phyloP scores from a whole-genome alignment of 2,113 vertebrate species.

The Heterotilapia buettikoferi region DNA sequence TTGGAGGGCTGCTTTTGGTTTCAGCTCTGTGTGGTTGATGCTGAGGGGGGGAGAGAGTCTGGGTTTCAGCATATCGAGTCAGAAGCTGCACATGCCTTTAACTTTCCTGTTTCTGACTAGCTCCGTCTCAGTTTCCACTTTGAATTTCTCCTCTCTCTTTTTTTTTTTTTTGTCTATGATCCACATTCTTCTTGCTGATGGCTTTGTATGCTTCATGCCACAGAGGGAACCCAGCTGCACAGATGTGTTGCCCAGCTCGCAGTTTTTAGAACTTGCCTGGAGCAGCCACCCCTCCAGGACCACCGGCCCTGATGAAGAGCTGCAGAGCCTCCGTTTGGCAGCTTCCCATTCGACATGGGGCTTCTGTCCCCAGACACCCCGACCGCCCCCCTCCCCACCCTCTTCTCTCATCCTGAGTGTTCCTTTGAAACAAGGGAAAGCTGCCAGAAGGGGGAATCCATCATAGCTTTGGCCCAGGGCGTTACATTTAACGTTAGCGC shows the following conservation, averaged over 20 bases:
- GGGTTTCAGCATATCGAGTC: slow-evolving; percentile 6
- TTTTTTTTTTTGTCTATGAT: neutral
- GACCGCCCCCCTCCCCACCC: neutral
- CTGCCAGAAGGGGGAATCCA: slow-evolving; percentile 59
- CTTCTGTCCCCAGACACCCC: slow-evolving; percentile 37
- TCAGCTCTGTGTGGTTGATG: neutral
- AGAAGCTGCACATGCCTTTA: neutral
- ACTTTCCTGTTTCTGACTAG: neutral
- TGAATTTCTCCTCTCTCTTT: neutral
- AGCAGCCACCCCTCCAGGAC: slow-evolving; percentile 50
- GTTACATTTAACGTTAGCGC: slow-evolving; percentile 50
- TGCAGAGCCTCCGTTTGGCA: slow-evolving; percentile 48
- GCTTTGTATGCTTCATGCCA: slow-evolving; percentile 9
- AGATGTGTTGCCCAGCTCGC: slow-evolving; percentile 55
- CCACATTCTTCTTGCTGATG: slow-evolving; percentile 15
- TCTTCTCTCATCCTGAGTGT: slow-evolving; percentile 39
- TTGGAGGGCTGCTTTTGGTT: slow-evolving; percentile 10
- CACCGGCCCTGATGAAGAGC: slow-evolving; percentile 61
- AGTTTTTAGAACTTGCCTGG: slow-evolving; percentile 44
- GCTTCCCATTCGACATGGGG: slow-evolving; percentile 42
- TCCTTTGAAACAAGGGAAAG: slow-evolving; percentile 53
- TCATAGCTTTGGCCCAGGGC: slow-evolving; percentile 55
- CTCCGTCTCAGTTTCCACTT: neutral
- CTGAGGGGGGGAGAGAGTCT: slow-evolving; percentile 15
- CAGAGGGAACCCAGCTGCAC: slow-evolving; percentile 53